Percentiles rank a stretch among this genome's conserved stretches.
Conservation (phyloP, 2,888 invertebrate species). For the Anoplius nigerrimus region DNA sequence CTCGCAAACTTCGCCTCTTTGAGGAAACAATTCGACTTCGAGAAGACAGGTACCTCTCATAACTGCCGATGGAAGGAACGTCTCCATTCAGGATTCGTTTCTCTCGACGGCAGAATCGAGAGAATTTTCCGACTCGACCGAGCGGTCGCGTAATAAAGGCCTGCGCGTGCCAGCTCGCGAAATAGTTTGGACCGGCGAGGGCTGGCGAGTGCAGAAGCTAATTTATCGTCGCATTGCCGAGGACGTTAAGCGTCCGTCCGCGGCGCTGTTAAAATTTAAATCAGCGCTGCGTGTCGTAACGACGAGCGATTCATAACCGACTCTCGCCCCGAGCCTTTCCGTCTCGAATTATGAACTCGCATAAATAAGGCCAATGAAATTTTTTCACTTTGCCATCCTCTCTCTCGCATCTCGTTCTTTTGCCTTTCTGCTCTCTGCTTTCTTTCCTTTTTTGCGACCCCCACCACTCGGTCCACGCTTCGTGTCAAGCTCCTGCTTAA, state of each 20-base stretch:
- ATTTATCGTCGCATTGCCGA: conserved; percentile 43
- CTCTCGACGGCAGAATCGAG: too few species aligned
- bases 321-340: background rate
- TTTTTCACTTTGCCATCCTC: background rate
- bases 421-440: background rate
- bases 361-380: background rate
- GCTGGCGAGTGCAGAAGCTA: conserved; percentile 18
- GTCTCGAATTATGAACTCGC: background rate
- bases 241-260: conserved; percentile 37
- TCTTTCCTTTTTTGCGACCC: background rate
- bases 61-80: too few species aligned
- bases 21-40: too few species aligned
- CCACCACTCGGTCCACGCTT: background rate
- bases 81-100: too few species aligned
- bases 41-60: too few species aligned
- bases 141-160: conserved; percentile 23
- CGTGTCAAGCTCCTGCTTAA: background rate
- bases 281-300: background rate
- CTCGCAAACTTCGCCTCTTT: too few species aligned
- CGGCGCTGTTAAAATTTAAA: conserved; percentile 42
- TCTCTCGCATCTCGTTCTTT: background rate
- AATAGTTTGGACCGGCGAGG: conserved; percentile 13
- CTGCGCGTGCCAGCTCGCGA: conserved; percentile 31
- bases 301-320: background rate
- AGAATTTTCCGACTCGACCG: conserved; percentile 36